Conservation (phyloP, 2,888 invertebrate genomes). For the Erebia epiphron region DNA sequence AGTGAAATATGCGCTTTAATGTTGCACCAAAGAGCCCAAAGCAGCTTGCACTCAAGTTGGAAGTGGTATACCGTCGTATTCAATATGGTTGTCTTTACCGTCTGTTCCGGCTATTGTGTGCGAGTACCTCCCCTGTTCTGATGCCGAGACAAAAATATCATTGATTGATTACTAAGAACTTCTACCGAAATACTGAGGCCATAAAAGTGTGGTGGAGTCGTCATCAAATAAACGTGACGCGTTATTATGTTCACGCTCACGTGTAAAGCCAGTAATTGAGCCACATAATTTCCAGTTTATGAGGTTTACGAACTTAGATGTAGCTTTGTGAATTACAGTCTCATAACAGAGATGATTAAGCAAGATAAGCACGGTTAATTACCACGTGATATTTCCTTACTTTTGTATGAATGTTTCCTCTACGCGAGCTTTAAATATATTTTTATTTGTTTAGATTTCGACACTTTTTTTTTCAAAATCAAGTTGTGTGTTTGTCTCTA, state of each 20-base stretch:
- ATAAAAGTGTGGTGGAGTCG: constrained; percentile 15
- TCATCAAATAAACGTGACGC: constrained; percentile 12
- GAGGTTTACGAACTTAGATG: constrained; percentile 4
- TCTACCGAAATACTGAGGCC: constrained; percentile 26
- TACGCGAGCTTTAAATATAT: background rate
- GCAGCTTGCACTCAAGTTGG: constrained; percentile 17
- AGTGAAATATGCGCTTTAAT: constrained; percentile 21
- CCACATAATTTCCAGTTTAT: constrained; percentile 10
- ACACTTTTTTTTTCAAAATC: too few species aligned
- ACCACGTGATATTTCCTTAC: background rate
- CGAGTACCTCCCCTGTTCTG: constrained; percentile 25
- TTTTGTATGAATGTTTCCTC: background rate
- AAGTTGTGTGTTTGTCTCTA: too few species aligned
- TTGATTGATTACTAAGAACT: constrained; percentile 36
- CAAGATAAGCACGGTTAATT: background rate
- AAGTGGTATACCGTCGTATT: constrained; percentile 14
- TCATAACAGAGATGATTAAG: background rate
- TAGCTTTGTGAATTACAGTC: background rate
- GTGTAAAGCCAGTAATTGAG: constrained; percentile 1
- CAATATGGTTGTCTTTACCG: constrained; percentile 26
- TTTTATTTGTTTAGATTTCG: too few species aligned
- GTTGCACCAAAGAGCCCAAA: constrained; percentile 2
- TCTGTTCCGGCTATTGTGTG: constrained; percentile 40
- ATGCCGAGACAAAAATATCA: constrained; percentile 32
- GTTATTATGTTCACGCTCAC: background rate